Evolutionary conservation across 2,888 invertebrate species (phyloP), one percentile per base, ranked within the genome.

Genomic region (Isoperla grammatica): DNA sequence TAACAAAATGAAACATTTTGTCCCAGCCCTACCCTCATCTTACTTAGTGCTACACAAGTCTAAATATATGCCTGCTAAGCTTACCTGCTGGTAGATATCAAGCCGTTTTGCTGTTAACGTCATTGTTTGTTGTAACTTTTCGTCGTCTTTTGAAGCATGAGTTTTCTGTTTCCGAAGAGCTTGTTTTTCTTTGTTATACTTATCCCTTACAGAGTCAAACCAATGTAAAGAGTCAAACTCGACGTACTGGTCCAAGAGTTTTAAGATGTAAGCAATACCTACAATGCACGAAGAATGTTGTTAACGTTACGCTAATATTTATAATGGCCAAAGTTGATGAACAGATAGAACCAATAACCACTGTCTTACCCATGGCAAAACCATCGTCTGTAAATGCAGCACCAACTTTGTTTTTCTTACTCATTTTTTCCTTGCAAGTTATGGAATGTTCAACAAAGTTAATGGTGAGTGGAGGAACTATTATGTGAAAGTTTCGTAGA

Each of bases 351-450:
- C 42, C 49, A 19, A 9, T 9, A 40, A 15, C n/a, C n/a, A 56
- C 2, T 19, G 12, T 29, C 67, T 67, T 77, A 71, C 97, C 99
- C 84, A 99, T 91, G 3, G 95, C 90, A 77, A 99, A 98, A 12
- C 99, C 99, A 75, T 99, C 99, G 74, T 99, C 98, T 11, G 96
- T 95, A 72, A 99, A 95, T 1, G 93, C 86, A 53, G 93, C 90
- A 12, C 90, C 92, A 12, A 81, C 79, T 76, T 88, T 90, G 71
- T 90, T 90, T 72, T 93, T 94, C 72, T 95, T 95, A 63, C 85
- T 88, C 75, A 98, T 84, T 74, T 91, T 90, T 69, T 97, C 95
- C 72, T 96, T 96, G 64, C 90, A 89, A 48, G 87, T 83, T 63
- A 97, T 84, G 68, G 94, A 88, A 73, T 97, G 88, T 70, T 99